Evolutionary conservation across 2,113 vertebrate genomes (phyloP).

Genomic region (Sinocyclocheilus anophthalmus): DNA sequence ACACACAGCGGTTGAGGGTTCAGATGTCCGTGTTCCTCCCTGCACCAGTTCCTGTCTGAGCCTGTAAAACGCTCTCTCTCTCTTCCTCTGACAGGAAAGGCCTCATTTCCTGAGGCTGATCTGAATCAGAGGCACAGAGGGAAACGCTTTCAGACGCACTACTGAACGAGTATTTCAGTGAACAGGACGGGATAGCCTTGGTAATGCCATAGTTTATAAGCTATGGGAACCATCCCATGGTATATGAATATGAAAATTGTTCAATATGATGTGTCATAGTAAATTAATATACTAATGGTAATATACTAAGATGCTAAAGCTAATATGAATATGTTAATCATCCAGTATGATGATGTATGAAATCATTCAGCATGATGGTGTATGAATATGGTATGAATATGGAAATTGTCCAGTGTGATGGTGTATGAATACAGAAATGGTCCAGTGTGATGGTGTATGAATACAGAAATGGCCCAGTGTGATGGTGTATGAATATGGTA

Average conservation of each 20-base stretch:
- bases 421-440: not conserved
- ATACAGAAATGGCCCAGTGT: too few species aligned
- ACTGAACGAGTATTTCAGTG: not conserved
- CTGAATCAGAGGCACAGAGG: constrained; percentile 67
- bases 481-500: not conserved
- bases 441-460: not conserved
- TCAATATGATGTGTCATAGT: not conserved
- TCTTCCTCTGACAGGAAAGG: constrained; percentile 75
- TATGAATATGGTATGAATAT: not conserved
- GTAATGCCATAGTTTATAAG: too few species aligned
- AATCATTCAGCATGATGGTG: not conserved
- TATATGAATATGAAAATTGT: not conserved
- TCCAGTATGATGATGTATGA: too few species aligned
- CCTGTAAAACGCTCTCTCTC: constrained; percentile 48
- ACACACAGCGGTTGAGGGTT: not conserved
- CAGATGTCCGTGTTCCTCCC: not conserved
- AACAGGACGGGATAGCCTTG: too few species aligned
- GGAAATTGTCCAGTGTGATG: not conserved
- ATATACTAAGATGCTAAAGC: too few species aligned
- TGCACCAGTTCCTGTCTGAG: constrained; percentile 5
- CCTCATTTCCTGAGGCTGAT: constrained; percentile 79
- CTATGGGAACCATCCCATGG: not conserved
- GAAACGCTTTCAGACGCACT: constrained; percentile 42
- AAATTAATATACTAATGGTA: not conserved
- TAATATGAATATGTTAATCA: too few species aligned